Conservation (phyloP, 1,140 invertebrate species). For the Elysia chlorotica region DNA sequence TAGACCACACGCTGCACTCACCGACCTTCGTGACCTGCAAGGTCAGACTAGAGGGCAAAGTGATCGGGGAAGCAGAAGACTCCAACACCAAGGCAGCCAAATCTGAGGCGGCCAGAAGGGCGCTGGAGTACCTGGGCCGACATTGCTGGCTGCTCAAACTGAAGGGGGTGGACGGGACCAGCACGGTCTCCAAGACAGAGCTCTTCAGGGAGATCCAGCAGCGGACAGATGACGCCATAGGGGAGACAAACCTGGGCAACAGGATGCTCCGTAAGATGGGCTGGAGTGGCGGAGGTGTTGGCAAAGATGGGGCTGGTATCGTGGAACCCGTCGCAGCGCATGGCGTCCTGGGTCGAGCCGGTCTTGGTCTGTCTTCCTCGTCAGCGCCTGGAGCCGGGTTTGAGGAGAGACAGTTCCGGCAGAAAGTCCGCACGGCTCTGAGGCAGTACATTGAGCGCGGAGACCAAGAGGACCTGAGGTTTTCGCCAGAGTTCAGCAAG, state of each 20-base stretch:
- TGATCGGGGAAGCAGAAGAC: slow-evolving; percentile 22
- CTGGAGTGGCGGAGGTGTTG: slow-evolving; percentile 78
- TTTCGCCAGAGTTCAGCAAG: slow-evolving; percentile 72
- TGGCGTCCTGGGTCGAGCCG: slow-evolving; percentile 41
- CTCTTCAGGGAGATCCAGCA: too few species aligned
- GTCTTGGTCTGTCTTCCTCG: slow-evolving; percentile 35
- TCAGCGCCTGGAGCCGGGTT: slow-evolving; percentile 28
- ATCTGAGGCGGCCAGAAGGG: slow-evolving; percentile 27
- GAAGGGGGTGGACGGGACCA: slow-evolving; percentile 65
- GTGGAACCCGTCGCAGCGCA: slow-evolving; percentile 66
- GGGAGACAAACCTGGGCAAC: slow-evolving; percentile 68
- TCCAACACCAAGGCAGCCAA: slow-evolving; percentile 30
- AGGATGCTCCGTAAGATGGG: slow-evolving; percentile 81
- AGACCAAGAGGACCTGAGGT: slow-evolving; percentile 67
- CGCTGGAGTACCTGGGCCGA: slow-evolving; percentile 35
- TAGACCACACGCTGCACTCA: too few species aligned
- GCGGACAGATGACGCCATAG: too few species aligned
- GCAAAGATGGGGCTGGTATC: slow-evolving; percentile 71
- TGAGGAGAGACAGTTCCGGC: slow-evolving; percentile 28
- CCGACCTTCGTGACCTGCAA: slow-evolving; percentile 31
- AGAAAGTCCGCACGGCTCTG: slow-evolving; percentile 32
- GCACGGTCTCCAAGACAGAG: slow-evolving; percentile 29
- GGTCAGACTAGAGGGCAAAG: slow-evolving; percentile 32
- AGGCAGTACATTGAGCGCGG: slow-evolving; percentile 39
- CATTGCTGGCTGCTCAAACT: slow-evolving; percentile 62